Conservation (phyloP, 2,797 vertebrate genomes). For the Rhinella marina region DNA sequence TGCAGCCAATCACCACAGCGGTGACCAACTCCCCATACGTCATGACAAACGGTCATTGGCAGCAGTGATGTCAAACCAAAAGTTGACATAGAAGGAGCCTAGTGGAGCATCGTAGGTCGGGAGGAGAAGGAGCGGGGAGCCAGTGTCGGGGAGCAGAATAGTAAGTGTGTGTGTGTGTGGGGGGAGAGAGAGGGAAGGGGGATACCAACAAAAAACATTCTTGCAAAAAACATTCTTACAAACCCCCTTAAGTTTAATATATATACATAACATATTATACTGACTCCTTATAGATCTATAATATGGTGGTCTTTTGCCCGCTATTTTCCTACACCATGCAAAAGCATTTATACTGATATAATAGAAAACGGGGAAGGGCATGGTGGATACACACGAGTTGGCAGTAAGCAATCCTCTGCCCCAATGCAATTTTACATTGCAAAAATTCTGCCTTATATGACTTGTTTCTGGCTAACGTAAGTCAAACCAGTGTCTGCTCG, state of each 20-base stretch:
- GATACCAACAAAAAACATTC: too few relatives aligned
- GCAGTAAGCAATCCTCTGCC: not conserved
- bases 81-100: too few relatives aligned
- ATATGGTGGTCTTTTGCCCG: not conserved
- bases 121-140: too few relatives aligned
- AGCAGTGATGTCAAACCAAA: too few relatives aligned
- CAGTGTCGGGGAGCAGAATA: too few relatives aligned
- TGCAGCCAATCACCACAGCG: too few relatives aligned
- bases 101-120: too few relatives aligned
- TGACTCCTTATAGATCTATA: not conserved
- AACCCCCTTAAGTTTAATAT: not conserved
- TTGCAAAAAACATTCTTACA: not conserved
- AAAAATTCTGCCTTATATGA: conserved; percentile 18
- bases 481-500: conserved; percentile 64
- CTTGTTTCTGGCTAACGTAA: conserved; percentile 50
- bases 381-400: not conserved
- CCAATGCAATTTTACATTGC: conserved; percentile 13
- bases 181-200: too few relatives aligned
- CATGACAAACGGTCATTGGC: too few relatives aligned
- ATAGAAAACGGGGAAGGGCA: not conserved
- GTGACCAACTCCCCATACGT: too few relatives aligned
- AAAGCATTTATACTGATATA: not conserved
- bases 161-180: too few relatives aligned
- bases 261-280: not conserved
- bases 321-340: not conserved